Conservation (phyloP, 2,797 vertebrate genomes). For the Coendou prehensilis region DNA sequence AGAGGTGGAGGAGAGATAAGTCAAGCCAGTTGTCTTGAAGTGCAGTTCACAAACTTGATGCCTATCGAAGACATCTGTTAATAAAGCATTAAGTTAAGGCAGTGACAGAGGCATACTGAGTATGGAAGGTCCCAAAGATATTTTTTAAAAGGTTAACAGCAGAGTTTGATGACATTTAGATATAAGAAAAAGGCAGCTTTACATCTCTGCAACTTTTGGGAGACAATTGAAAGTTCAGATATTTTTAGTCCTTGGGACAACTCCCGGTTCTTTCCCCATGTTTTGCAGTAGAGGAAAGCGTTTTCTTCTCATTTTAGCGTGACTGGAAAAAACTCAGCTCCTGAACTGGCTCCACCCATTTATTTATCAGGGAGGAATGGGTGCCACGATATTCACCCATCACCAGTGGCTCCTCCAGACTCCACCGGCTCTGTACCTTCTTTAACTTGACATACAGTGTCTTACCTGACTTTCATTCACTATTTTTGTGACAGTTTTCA, state of each 20-base stretch:
- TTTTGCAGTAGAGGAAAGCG: not conserved
- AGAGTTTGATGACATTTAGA: not conserved
- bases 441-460: accelerated
- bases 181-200: not conserved
- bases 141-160: not conserved
- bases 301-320: not conserved
- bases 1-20: not conserved
- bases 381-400: no score
- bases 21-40: not conserved
- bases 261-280: not conserved
- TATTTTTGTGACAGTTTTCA: not conserved
- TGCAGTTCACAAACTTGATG: not conserved
- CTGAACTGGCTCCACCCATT: not conserved
- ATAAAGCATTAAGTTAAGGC: not conserved
- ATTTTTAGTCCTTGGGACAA: not conserved
- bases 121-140: not conserved
- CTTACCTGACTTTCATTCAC: not conserved
- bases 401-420: accelerated
- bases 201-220: not conserved
- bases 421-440: not conserved
- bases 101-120: not conserved
- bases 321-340: not conserved
- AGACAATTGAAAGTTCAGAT: not conserved
- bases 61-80: not conserved
- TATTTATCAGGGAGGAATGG: not conserved